These are phyloP conservation scores for Chaetodon trifascialis DNA, from an alignment of 2,113 vertebrate genomes.

Conservation along the genomic window DNA sequence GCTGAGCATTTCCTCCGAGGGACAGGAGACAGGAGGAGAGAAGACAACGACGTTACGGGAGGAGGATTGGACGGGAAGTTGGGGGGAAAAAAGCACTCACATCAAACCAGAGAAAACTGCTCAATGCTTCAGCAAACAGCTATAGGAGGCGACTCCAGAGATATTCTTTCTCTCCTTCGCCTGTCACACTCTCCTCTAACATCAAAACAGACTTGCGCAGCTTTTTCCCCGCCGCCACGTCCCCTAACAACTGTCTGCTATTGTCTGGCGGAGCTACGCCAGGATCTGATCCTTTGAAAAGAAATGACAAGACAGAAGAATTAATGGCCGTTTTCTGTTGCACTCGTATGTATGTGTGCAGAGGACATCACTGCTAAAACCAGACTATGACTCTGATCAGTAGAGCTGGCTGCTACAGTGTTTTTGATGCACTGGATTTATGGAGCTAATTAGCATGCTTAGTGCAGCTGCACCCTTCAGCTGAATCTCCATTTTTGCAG, in stretches of 20 bases:
- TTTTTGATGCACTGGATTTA: conserved; percentile 6
- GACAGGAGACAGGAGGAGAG: not conserved
- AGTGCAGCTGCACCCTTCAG: conserved; percentile 9
- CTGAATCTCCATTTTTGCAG: not conserved
- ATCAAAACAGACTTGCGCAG: conserved; percentile 17
- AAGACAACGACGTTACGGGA: not conserved
- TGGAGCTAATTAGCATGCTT: conserved; percentile 6
- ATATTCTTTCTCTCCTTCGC: not conserved
- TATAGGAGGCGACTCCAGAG: conserved; percentile 5
- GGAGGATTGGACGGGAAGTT: not conserved
- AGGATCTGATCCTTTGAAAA: not conserved
- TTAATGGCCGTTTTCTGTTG: not conserved
- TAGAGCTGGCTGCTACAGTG: not conserved
- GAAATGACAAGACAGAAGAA: conserved; percentile 12
- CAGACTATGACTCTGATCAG: no score
- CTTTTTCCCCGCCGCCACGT: not conserved
- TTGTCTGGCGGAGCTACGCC: not conserved
- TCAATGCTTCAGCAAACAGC: conserved; percentile 16
- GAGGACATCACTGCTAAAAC: not conserved
- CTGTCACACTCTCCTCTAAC: conserved; percentile 5
- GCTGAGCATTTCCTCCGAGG: not conserved
- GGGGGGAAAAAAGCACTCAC: not conserved
- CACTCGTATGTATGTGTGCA: not conserved
- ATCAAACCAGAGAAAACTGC: not conserved
- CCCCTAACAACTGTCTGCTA: conserved; percentile 12